Conservation (phyloP, 2,888 invertebrate genomes). For the Pecten maximus region DNA sequence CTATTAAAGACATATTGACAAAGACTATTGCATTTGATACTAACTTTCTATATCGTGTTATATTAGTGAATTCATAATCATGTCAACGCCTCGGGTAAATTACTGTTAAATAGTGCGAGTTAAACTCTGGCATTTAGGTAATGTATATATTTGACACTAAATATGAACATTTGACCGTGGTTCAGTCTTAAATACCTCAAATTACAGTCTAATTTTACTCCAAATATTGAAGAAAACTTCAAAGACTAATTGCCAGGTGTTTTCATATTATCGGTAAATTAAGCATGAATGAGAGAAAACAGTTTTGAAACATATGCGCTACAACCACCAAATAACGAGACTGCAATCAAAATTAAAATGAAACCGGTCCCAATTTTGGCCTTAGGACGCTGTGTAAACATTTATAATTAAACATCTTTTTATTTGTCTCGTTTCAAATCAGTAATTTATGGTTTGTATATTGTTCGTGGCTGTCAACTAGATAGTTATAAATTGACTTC, state of each 20-base stretch:
- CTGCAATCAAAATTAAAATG: not conserved
- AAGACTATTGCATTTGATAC: not conserved
- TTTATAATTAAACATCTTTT: slow-evolving; percentile 8
- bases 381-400: not conserved
- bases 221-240: not conserved
- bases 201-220: not conserved
- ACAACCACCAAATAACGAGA: not conserved
- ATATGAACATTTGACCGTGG: not conserved
- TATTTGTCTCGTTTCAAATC: not conserved
- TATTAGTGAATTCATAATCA: not conserved
- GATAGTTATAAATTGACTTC: not conserved
- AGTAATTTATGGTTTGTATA: not conserved
- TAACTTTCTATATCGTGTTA: not conserved
- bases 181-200: not conserved
- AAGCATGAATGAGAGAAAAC: slow-evolving; percentile 2
- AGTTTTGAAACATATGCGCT: not conserved
- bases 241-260: slow-evolving; percentile 12
- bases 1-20: no score
- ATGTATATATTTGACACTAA: slow-evolving; percentile 26
- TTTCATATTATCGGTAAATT: slow-evolving; percentile 6
- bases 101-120: not conserved
- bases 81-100: not conserved
- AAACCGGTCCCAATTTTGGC: not conserved
- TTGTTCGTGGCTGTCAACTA: not conserved
- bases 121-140: slow-evolving; percentile 16